phyloP scores from a whole-genome alignment of 2,113 vertebrate species.

The Myodes glareolus region DNA sequence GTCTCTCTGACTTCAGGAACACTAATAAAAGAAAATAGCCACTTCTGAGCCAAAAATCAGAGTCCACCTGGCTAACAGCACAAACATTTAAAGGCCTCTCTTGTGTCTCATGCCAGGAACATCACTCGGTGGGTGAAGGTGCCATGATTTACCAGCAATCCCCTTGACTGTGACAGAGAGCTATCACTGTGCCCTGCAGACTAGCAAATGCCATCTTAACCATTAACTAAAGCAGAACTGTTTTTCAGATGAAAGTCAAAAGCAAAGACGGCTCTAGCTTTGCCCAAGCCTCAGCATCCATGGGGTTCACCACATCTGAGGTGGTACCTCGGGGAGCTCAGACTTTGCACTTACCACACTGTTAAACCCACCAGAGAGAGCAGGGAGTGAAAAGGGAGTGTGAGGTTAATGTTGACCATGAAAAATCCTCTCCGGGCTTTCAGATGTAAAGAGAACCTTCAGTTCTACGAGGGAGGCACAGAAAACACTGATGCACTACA shows the following conservation, averaged over 20 bases:
- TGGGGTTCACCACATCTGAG: neutral
- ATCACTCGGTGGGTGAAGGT: neutral
- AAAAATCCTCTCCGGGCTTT: neutral
- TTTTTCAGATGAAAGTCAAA: neutral
- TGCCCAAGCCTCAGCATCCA: neutral
- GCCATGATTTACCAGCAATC: conserved; percentile 37
- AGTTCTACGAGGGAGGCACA: neutral
- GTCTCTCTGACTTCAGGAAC: neutral
- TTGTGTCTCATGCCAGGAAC: neutral
- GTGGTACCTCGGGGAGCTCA: neutral
- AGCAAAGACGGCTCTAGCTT: neutral
- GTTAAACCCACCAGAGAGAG: neutral
- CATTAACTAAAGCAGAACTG: neutral
- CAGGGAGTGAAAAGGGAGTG: neutral
- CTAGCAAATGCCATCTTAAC: conserved; percentile 10
- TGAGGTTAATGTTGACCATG: neutral
- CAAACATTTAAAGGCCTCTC: neutral
- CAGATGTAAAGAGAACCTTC: neutral
- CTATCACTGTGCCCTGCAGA: neutral
- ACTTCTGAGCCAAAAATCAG: neutral
- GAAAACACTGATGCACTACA: neutral
- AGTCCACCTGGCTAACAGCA: neutral
- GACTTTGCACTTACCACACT: neutral
- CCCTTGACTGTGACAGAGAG: conserved; percentile 43
- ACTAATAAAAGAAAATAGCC: neutral